Conservation (phyloP, 2,888 invertebrate genomes). For the Mallateleia sp. region DNA sequence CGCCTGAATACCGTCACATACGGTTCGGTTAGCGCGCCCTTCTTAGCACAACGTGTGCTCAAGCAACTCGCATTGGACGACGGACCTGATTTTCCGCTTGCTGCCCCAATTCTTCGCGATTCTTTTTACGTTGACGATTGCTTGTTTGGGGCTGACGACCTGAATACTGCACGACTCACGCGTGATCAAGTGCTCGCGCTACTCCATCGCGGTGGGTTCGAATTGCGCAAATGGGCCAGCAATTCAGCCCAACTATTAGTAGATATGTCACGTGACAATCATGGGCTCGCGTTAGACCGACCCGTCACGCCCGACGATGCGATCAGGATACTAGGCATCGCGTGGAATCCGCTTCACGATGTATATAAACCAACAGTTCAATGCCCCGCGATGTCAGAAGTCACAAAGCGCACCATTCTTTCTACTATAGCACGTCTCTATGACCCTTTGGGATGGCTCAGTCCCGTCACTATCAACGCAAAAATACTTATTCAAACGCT, state of each 20-base stretch:
- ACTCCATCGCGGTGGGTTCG: no score
- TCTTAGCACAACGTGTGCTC: not conserved
- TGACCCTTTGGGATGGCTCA: conserved; percentile 25
- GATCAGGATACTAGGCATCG: conserved; percentile 18
- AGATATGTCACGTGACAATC: conserved; percentile 8
- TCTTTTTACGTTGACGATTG: conserved; percentile 24
- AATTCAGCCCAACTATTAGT: not conserved
- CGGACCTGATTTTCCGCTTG: not conserved
- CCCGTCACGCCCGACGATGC: not conserved
- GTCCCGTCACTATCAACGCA: not conserved
- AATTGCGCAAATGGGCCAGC: conserved; percentile 44
- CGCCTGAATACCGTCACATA: not conserved
- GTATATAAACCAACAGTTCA: not conserved
- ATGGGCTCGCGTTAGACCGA: conserved; percentile 29
- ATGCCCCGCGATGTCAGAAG: not conserved
- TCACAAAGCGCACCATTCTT: not conserved
- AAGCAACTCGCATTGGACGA: no score
- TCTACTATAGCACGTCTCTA: conserved; percentile 21
- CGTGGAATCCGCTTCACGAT: conserved; percentile 34
- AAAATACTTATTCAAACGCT: conserved; percentile 56
- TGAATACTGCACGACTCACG: no score
- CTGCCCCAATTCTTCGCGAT: not conserved
- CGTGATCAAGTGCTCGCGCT: no score
- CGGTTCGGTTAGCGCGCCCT: not conserved
- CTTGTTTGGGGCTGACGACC: no score